These are phyloP conservation scores for Hippocampus barbouri DNA, from an alignment of 2,113 vertebrate genomes.

Conservation along the genomic window DNA sequence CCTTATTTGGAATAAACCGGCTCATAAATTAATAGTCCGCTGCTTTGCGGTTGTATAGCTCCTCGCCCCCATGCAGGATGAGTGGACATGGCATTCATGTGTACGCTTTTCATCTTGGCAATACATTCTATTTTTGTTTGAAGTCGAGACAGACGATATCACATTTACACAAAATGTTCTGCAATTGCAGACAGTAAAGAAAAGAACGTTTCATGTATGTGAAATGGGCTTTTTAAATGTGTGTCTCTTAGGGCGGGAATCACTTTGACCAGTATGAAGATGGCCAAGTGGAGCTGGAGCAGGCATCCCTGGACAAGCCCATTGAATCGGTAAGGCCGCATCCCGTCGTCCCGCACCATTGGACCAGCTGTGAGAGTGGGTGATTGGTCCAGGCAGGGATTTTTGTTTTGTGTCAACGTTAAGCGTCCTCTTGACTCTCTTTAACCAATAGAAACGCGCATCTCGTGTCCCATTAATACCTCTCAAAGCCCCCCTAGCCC, in stretches of 20 bases:
- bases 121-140: background rate
- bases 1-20: constrained; percentile 22
- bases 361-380: constrained; percentile 74
- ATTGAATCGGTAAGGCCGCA: constrained; percentile 97
- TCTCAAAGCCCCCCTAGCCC: constrained; percentile 35
- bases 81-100: background rate
- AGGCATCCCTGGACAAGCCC: constrained; percentile 97
- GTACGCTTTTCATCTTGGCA: background rate
- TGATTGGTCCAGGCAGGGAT: constrained; percentile 74
- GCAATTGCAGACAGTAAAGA: background rate
- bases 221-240: constrained; percentile 14
- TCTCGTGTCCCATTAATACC: constrained; percentile 55
- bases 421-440: constrained; percentile 56
- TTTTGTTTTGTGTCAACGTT: constrained; percentile 55
- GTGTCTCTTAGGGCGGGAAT: constrained; percentile 89
- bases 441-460: constrained; percentile 59
- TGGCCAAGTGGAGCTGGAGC: constrained; percentile 97
- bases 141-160: background rate
- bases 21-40: constrained; percentile 25
- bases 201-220: constrained; percentile 5
- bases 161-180: background rate
- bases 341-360: constrained; percentile 55
- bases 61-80: background rate
- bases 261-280: constrained; percentile 99
- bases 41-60: background rate